These are phyloP conservation scores for Nothocercus julius DNA, from an alignment of 2,113 vertebrate genomes.

Conservation along the genomic window DNA sequence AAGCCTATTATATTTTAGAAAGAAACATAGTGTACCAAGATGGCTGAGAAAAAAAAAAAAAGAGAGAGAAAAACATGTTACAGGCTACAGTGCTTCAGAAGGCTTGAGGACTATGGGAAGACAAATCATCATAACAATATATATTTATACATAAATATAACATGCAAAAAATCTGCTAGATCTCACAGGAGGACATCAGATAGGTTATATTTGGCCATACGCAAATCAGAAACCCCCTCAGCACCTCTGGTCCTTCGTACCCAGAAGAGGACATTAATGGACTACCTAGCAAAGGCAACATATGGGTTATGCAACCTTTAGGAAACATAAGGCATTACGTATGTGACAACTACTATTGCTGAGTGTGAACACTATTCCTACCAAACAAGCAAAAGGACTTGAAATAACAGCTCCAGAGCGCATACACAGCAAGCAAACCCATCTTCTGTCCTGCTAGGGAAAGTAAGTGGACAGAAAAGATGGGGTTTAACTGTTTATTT, in stretches of 20 bases:
- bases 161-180: background rate
- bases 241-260: background rate
- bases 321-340: background rate
- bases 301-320: background rate
- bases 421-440: background rate
- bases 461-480: background rate
- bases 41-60: background rate
- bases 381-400: constrained; percentile 13
- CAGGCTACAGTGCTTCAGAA: background rate
- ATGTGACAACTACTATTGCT: background rate
- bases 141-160: background rate
- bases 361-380: background rate
- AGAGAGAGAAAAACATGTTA: background rate
- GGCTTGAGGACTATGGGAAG: background rate
- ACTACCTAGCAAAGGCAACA: background rate
- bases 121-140: background rate
- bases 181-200: background rate
- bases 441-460: background rate
- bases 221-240: background rate
- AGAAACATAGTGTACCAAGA: background rate
- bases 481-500: rapidly evolving
- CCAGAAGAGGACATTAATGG: background rate
- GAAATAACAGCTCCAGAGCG: constrained; percentile 11
- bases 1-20: background rate
- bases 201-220: background rate